Percentiles rank a stretch among this genome's conserved stretches.
phyloP scores from a whole-genome alignment of 2,888 invertebrate genomes.

The Sminthurides aquaticus region DNA sequence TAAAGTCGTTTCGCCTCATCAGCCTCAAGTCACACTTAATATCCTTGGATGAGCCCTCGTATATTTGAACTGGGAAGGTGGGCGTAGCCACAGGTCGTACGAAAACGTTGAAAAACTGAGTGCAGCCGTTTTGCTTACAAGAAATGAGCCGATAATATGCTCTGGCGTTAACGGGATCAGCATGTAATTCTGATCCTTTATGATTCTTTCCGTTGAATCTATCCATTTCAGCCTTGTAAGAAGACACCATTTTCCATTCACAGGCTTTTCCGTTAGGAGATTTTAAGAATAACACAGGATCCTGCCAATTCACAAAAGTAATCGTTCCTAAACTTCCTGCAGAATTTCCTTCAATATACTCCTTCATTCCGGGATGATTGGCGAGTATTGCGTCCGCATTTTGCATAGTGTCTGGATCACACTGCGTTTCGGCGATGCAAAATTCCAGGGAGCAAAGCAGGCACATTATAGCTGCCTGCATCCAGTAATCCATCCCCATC shows the following conservation, averaged over 20 bases:
- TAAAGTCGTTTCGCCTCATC: conserved; percentile 5
- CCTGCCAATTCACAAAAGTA: conserved; percentile 12
- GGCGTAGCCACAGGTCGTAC: conserved; percentile 8
- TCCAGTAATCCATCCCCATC: too few relatives aligned
- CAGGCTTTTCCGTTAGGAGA: background rate
- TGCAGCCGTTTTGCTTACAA: conserved; percentile 5
- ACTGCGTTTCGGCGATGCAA: too few relatives aligned
- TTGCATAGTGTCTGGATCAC: too few relatives aligned
- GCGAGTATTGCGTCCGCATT: too few relatives aligned
- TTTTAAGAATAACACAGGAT: background rate
- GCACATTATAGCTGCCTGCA: too few relatives aligned
- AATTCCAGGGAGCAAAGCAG: too few relatives aligned
- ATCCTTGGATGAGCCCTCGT: background rate
- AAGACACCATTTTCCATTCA: conserved; percentile 1
- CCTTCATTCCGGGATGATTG: too few relatives aligned
- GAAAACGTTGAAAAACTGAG: conserved; percentile 12
- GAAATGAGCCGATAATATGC: background rate
- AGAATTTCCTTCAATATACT: too few relatives aligned
- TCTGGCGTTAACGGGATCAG: background rate
- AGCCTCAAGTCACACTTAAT: conserved; percentile 5
- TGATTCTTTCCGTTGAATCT: conserved; percentile 8
- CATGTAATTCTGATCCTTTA: background rate
- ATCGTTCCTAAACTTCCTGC: too few relatives aligned
- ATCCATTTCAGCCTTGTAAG: background rate
- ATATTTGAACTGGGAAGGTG: conserved; percentile 10